Conservation (phyloP, 2,888 invertebrate genomes). For the Odontomyia ornata region DNA sequence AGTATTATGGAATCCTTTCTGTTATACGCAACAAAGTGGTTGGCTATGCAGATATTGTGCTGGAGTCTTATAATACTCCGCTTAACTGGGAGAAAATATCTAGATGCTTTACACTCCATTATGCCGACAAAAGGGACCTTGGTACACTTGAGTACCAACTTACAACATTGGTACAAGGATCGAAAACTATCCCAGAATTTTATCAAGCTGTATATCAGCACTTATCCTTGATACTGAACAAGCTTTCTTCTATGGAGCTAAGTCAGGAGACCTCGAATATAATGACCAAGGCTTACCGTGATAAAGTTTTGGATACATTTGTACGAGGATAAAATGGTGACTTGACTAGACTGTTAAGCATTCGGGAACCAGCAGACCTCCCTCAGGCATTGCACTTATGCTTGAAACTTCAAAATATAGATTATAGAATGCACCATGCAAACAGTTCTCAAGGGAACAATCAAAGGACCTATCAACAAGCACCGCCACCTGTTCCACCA, state of each 20-base stretch:
- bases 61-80: slow-evolving; percentile 49
- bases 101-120: slow-evolving; percentile 46
- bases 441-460: not conserved
- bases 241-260: slow-evolving; percentile 38
- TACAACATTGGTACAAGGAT: slow-evolving; percentile 43
- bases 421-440: slow-evolving; percentile 42
- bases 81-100: slow-evolving; percentile 45
- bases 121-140: slow-evolving; percentile 44
- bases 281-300: slow-evolving; percentile 37
- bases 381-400: slow-evolving; percentile 42
- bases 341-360: slow-evolving; percentile 30
- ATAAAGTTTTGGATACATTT: slow-evolving; percentile 46
- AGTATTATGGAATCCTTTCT: slow-evolving; percentile 29
- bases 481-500: not conserved
- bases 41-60: slow-evolving; percentile 44
- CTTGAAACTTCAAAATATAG: slow-evolving; percentile 21
- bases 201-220: slow-evolving; percentile 43
- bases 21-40: slow-evolving; percentile 48
- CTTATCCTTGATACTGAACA: slow-evolving; percentile 33
- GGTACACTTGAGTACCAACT: slow-evolving; percentile 44
- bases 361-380: slow-evolving; percentile 42
- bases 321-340: slow-evolving; percentile 41
- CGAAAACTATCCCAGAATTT: slow-evolving; percentile 36
- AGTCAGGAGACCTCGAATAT: slow-evolving; percentile 21
- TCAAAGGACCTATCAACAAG: not conserved